phyloP scores from a whole-genome alignment of 2,888 invertebrate genomes.

The Trichopria drosophilae region DNA sequence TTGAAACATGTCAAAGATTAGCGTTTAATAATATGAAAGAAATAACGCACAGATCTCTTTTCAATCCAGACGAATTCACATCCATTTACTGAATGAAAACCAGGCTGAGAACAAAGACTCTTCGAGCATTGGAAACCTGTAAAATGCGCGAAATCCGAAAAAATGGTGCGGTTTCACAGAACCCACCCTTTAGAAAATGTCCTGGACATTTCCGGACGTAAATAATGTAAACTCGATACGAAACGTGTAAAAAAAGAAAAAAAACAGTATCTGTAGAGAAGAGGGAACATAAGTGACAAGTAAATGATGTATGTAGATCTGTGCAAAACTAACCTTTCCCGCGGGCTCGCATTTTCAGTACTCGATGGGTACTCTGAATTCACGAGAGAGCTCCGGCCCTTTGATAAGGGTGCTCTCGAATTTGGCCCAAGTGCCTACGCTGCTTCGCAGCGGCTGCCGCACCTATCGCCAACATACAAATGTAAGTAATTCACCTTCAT shows the following conservation, averaged over 20 bases:
- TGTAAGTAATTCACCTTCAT: constrained; percentile 38
- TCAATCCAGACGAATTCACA: no score
- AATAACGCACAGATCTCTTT: no score
- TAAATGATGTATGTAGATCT: constrained; percentile 45
- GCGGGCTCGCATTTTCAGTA: constrained; percentile 37
- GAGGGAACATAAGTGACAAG: constrained; percentile 6
- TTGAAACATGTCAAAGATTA: no score
- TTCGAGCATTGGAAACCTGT: no score
- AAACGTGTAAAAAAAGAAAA: not conserved
- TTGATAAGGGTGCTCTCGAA: constrained; percentile 97
- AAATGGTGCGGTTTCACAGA: no score
- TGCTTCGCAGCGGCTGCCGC: constrained; percentile 81
- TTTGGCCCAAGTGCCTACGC: constrained; percentile 81
- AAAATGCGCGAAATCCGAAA: no score
- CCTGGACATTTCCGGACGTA: no score
- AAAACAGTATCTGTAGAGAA: constrained; percentile 7
- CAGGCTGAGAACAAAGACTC: no score
- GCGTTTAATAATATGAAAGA: no score
- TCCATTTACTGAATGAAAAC: no score
- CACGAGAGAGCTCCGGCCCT: constrained; percentile 84
- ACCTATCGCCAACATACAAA: constrained; percentile 69
- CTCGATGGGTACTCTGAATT: constrained; percentile 55
- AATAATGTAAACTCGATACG: no score
- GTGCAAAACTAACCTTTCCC: constrained; percentile 57
- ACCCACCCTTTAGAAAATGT: no score